A percentile compares a stretch with the other conserved stretches of the same genome.
These are phyloP conservation scores for Tholera decimalis DNA, from an alignment of 2,888 invertebrate species.

Conservation along the genomic window DNA sequence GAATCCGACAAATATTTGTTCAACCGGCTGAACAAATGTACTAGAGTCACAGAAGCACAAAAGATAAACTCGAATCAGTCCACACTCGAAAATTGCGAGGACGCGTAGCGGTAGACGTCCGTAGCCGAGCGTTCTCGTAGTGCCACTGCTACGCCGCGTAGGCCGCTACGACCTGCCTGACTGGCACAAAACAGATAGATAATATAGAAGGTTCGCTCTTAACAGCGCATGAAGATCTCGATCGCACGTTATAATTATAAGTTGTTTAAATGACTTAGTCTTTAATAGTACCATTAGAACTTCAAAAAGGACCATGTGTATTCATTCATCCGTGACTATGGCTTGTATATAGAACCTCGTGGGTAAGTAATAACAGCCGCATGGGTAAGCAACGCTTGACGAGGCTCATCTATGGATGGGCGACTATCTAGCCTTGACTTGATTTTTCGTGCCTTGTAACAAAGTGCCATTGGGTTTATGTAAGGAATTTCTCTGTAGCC, in stretches of 20 bases:
- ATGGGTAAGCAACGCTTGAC: background rate
- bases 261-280: too few relatives aligned
- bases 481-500: too few relatives aligned
- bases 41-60: slow-evolving; percentile 49
- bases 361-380: too few relatives aligned
- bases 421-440: too few relatives aligned
- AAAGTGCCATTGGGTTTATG: too few relatives aligned
- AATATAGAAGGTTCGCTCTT: slow-evolving; percentile 36
- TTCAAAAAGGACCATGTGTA: too few relatives aligned
- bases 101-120: slow-evolving; percentile 73
- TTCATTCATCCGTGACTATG: too few relatives aligned
- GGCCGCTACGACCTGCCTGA: slow-evolving; percentile 55
- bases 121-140: slow-evolving; percentile 74
- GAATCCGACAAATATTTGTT: slow-evolving; percentile 45
- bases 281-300: too few relatives aligned
- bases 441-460: too few relatives aligned
- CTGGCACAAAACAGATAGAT: background rate
- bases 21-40: slow-evolving; percentile 38
- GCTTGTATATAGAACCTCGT: too few relatives aligned
- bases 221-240: slow-evolving; percentile 21
- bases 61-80: slow-evolving; percentile 52
- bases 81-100: slow-evolving; percentile 45
- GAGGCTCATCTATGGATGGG: background rate
- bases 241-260: too few relatives aligned
- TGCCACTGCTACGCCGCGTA: slow-evolving; percentile 73